Evolutionary conservation across 1,140 invertebrate species (phyloP), one percentile per base, ranked within the genome.

Genomic region (Drosophila pandora): DNA sequence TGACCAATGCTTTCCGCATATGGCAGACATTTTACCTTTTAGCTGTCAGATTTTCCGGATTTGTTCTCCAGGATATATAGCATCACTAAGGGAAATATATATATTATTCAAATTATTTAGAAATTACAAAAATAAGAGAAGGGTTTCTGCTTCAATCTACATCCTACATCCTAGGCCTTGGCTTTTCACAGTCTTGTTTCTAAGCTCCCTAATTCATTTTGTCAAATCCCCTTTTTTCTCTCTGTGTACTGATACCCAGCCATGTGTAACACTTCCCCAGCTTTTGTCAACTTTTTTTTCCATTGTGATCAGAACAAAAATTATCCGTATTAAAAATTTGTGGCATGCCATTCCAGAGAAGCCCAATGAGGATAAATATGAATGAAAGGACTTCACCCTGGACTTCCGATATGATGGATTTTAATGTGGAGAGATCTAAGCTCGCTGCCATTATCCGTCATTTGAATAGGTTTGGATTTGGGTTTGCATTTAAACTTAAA

Each of bases 281-380:
- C 63, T 63, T 49, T 43, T 67, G 47, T 49, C 59, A 28, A 21
- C 43, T 59, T 49, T 17, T 37, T 60, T 50, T 17, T 47, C 28
- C 12, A 48, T 58, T 47, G 41, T 58, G n/a, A 17, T 21, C 43
- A n/a, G 34, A 3, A 25, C 59, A 63, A 25, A 50, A 50, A 67
- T 67, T 41, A 64, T 45, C 22, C 28, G 63, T 50, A 67, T 67
- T 64, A 65, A 50, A 63, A 65, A 63, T 50, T 52, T 49, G 45
- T 43, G 32, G 63, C 45, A 47, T 47, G 17, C 43, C 21, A 64
- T 52, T 67, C 47, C 34, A 21, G 32, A 25, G 6, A 49, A 41
- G 13, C 17, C 17, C 50, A 54, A 21, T 60, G 34, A 10, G 23
- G 12, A 43, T 21, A 25, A 55, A 3, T 28, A 28, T 28, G 25